Base-by-base conservation (phyloP, 1,140 invertebrate species). In the Diabrotica undecimpunctata region DNA sequence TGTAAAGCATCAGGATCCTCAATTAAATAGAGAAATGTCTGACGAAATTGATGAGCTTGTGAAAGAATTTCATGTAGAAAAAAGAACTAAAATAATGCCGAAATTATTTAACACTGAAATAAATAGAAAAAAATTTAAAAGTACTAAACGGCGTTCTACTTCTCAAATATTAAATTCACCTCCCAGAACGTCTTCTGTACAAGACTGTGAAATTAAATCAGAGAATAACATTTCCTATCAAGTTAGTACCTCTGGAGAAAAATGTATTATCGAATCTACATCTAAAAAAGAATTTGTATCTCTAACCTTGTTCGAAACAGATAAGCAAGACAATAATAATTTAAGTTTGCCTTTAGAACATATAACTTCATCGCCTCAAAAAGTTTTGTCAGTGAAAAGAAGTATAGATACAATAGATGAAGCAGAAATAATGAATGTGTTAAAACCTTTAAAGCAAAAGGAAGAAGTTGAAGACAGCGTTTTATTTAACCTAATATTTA, bases 1-100 rank as follows among this genome's bases (percentile, higher is more conserved):
- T 72, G 85, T 85, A 6, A 67, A 73, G 39, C 75, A 73, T 1
- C 37, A 64, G 6, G 54, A 74, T 56, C 25, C 51, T 54, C 12
- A 46, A n/a, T 50, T 63, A 12, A 61, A 67, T 56, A 46, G 53
- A 25, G 62, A 72, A 54, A 74, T 77, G 46, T 13, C 61, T n/a
- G 54, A 57, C 41, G 62, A 72, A 36, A 67, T 77, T 38, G 35
- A 73, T 35, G 61, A 70, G n/a, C 61, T 65, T 72, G 74, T 79
- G n/a, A 13, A 62, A 10, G 55, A 69, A 72, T 74, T 79, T 37
- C 25, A 66, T 6, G 7, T 5, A 14, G 41, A 52, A 52, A 58
- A 52, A 50, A 39, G 57, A 54, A 52, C 36, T n/a, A 39, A 53
- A 9, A 10, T 54, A 13, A 51, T 50, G 12, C 61, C 37, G 11